Evolutionary conservation across 1,140 invertebrate genomes (phyloP), one percentile per base, ranked within the genome.

Genomic region (Parasteatoda tepidariorum): DNA sequence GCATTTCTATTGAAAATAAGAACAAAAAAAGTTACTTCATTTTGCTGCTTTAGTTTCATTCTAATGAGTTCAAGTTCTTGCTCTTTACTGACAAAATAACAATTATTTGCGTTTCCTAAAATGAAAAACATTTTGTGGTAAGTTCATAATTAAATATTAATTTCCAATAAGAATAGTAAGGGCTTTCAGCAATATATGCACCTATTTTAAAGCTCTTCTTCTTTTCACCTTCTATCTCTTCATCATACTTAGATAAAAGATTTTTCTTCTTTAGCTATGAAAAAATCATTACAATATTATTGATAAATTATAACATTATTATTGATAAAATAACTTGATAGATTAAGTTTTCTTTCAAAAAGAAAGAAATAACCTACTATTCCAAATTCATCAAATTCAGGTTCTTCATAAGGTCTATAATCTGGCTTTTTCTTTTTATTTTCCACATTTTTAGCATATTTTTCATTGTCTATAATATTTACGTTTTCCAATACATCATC

Each of bases 401-500:
- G 93, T 38, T 96, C 94, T 88, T 97, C 95, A 88, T 96, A 98
- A 2, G 95, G 94, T 87, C 94, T 93, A 86, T 94, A 97, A 67
- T 90, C 89, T 59, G 91, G 92, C 89, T 95, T 95, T 85, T 94
- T 94, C 87, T 95, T 96, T 87, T 94, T 96, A 87, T 94, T 93
- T 84, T 94, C 92, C 61, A 95, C 90, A 91, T 97, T 98, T 90
- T 94, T 95, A 86, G 95, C 94, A 87, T 97, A 96, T 70, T 92
- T 92, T 89, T 99, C 98, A 87, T 97, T 93, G 88, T 99, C 98
- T 0, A 96, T 88, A 88, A 99, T 93, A 89, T 99, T 99, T 2
- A 99, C 96, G 91, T 99, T 99, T 28, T 99, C 93, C 28, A 99
- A 91, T 18, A 96, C 93, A 90, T 99, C 98, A 79, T 92, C 92